A percentile compares a stretch with the other conserved stretches of the same genome.
Evolutionary conservation across 1,140 invertebrate genomes (phyloP).

Genomic region (Orchestia grillus): DNA sequence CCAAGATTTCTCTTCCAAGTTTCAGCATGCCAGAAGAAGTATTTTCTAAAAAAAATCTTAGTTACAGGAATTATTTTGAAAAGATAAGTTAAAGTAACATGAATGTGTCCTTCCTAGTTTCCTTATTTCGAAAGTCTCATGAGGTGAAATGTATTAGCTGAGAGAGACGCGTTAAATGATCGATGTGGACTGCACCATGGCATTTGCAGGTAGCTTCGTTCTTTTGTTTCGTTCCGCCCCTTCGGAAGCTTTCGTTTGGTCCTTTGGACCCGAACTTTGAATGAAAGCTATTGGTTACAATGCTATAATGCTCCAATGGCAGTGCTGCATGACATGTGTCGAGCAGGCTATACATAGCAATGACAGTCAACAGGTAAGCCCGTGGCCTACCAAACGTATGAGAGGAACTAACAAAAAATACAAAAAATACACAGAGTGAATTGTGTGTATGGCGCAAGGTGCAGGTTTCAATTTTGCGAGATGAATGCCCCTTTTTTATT

Average conservation of each 20-base stretch:
- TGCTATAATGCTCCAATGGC: constrained; percentile 18
- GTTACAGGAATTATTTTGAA: background rate
- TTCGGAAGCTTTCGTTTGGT: background rate
- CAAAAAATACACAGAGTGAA: background rate
- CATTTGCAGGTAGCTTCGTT: background rate
- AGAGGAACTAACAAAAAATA: background rate
- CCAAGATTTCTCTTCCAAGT: background rate
- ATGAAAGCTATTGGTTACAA: constrained; percentile 14
- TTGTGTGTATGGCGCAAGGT: background rate
- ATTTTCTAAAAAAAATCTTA: background rate
- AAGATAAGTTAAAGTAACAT: background rate
- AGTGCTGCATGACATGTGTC: constrained; percentile 17
- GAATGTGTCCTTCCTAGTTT: background rate
- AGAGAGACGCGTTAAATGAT: background rate
- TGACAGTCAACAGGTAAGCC: constrained; percentile 30
- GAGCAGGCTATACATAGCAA: background rate
- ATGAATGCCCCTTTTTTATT: background rate
- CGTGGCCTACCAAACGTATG: background rate
- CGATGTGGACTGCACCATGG: background rate
- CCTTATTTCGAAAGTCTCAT: background rate
- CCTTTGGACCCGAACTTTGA: background rate
- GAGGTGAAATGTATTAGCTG: background rate
- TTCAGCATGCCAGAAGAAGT: background rate
- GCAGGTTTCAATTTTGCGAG: background rate
- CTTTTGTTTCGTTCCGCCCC: constrained; percentile 40